Conservation (phyloP, 1,140 invertebrate species). For the Mycetomoellerius zeteki region DNA sequence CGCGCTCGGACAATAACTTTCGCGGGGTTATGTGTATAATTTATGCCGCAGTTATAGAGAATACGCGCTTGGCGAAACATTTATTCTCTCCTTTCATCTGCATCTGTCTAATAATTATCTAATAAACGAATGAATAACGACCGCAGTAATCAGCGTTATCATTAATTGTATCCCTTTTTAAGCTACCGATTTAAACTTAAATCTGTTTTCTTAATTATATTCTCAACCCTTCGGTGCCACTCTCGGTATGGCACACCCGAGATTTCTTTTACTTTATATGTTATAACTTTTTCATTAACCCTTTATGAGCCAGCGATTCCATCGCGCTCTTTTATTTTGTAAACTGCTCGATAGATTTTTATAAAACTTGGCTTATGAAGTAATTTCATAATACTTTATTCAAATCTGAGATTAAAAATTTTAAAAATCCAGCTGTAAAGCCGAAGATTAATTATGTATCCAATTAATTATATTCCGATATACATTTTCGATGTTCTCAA, state of each 20-base stretch:
- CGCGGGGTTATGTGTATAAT: slow-evolving; percentile 26
- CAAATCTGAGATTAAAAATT: too few relatives aligned
- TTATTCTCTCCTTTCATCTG: slow-evolving; percentile 4
- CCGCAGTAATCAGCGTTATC: not conserved
- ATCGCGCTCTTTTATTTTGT: too few relatives aligned
- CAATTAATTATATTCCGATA: not conserved
- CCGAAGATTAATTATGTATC: not conserved
- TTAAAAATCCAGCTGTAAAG: too few relatives aligned
- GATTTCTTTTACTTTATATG: too few relatives aligned
- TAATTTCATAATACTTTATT: too few relatives aligned
- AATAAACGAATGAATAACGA: slow-evolving; percentile 10
- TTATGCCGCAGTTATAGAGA: slow-evolving; percentile 36
- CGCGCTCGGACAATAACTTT: slow-evolving; percentile 54
- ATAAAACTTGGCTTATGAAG: too few relatives aligned
- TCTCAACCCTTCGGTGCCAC: not conserved
- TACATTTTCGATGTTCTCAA: not conserved
- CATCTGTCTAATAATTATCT: slow-evolving; percentile 35
- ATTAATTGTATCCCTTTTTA: not conserved
- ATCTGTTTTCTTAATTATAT: not conserved
- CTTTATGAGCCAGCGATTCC: too few relatives aligned
- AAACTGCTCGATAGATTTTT: too few relatives aligned
- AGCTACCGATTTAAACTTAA: not conserved
- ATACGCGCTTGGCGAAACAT: slow-evolving; percentile 5
- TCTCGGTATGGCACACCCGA: too few relatives aligned
- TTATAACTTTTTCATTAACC: too few relatives aligned